These are phyloP conservation scores for Triplophysa rosa DNA, from an alignment of 2,113 vertebrate species.

Conservation along the genomic window DNA sequence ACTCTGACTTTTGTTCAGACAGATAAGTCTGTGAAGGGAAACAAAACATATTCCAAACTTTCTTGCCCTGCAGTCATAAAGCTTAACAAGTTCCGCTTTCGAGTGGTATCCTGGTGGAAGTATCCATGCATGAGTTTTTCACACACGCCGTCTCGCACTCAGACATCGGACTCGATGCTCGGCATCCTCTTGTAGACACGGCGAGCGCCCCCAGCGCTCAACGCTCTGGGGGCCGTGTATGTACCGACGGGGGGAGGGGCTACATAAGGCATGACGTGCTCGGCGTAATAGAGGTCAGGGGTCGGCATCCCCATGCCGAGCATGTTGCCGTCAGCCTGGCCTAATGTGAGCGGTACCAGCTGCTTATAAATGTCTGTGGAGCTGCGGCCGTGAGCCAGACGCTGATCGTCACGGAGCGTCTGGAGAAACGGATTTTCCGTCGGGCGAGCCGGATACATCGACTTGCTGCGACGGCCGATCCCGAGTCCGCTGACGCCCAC, in stretches of 20 bases:
- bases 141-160: slow-evolving; percentile 4
- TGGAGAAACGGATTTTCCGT: slow-evolving; percentile 93
- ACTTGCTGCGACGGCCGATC: slow-evolving; percentile 88
- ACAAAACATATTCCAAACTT: slow-evolving; percentile 44
- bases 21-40: slow-evolving; percentile 33
- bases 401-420: slow-evolving; percentile 79
- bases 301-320: slow-evolving; percentile 54
- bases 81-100: slow-evolving; percentile 25
- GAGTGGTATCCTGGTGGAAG: slow-evolving; percentile 33
- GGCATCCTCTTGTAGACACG: slow-evolving; percentile 96
- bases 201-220: slow-evolving; percentile 95
- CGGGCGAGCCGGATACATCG: slow-evolving; percentile 86
- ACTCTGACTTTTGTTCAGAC: slow-evolving; percentile 33
- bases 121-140: slow-evolving; percentile 34
- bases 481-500: slow-evolving; percentile 47
- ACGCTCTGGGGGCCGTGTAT: slow-evolving; percentile 86
- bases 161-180: slow-evolving; percentile 99
- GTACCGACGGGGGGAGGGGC: slow-evolving; percentile 87
- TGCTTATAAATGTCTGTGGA: slow-evolving; percentile 92
- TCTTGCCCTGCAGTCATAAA: slow-evolving; percentile 40
- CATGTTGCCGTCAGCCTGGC: slow-evolving; percentile 65
- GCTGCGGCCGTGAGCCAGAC: slow-evolving; percentile 85
- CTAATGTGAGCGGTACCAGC: slow-evolving; percentile 83
- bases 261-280: slow-evolving; percentile 94
- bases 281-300: slow-evolving; percentile 79